Evolutionary conservation across 2,888 invertebrate genomes (phyloP), one percentile per base, ranked within the genome.

Genomic region (Diogma glabrata): DNA sequence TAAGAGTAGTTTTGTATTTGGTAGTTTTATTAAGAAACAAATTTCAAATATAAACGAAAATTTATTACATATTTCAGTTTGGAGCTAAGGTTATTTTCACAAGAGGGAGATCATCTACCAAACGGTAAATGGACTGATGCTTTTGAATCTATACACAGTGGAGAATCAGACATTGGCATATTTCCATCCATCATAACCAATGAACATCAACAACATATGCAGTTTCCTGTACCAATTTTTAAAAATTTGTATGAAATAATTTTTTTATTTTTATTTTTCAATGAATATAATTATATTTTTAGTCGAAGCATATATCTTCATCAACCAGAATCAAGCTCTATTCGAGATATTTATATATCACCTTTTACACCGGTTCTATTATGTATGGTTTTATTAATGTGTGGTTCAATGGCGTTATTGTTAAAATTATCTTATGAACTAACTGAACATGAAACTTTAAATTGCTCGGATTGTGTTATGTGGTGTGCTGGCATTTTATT

Each of bases 221-320:
- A 16, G 23, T 46, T 46, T 46, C 23, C 46, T 12, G 10, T 46
- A 16, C 46, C 46, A 26, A 24, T 46, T 3, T 10, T 24, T 14
- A 26, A 46, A 24, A 24, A 23, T 14, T 46, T 46, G 46, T 46
- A 46, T 3, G 24, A n/a, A n/a, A n/a, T n/a, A n/a, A n/a, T 3
- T 17, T 16, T 24, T 9, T 36, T n/a, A 7, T 26, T 28, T 47
- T 20, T 24, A 26, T 28, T 19, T 23, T 12, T 19, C 30, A 17
- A 17, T 19, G 16, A 10, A n/a, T 12, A 17, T 28, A 49, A 22
- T 50, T 19, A 26, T 45, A 48, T 53, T 59, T 60, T 4, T 53
- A 81, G 81, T 72, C 75, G 75, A 56, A 79, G 77, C 56, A 76
- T 81, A 55, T 81, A 80, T 60, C 76, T 80, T 51, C 75, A 75